Percentiles rank a stretch among this genome's conserved stretches.
These are phyloP conservation scores for Telmatochromis sp. DNA, from an alignment of 2,113 vertebrate species.

Conservation along the genomic window DNA sequence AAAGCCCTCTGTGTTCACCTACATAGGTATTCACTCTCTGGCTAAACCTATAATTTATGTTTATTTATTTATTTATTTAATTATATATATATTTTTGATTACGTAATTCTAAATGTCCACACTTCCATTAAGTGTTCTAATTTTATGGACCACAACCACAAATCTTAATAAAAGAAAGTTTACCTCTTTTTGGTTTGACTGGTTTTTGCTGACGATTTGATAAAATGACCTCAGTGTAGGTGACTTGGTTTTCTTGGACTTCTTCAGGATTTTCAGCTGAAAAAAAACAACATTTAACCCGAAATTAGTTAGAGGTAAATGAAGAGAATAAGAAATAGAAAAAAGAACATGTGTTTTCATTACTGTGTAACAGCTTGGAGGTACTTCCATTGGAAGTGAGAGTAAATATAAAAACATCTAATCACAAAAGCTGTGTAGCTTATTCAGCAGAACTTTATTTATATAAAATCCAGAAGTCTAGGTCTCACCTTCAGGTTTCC, in stretches of 20 bases:
- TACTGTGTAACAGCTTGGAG: not conserved
- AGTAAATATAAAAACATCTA: not conserved
- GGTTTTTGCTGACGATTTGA: not conserved
- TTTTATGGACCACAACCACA: not conserved
- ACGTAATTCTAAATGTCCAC: accelerated
- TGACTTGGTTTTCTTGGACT: not conserved
- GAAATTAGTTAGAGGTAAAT: accelerated
- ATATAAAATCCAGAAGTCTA: accelerated
- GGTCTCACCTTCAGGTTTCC: not conserved
- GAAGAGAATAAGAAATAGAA: not conserved
- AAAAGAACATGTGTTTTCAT: accelerated
- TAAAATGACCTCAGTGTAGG: not conserved
- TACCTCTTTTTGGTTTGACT: not conserved
- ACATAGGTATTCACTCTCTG: accelerated
- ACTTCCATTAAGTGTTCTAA: accelerated
- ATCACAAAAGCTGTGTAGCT: not conserved
- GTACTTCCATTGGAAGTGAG: accelerated
- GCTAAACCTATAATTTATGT: not conserved
- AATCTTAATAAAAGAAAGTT: not conserved
- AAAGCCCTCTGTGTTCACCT: not conserved
- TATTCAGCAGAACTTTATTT: not conserved
- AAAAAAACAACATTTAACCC: not conserved
- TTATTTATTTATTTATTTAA: not conserved
- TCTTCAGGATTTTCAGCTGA: not conserved
- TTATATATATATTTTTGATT: not conserved